Evolutionary conservation across 2,797 vertebrate species (phyloP), one percentile per base, ranked within the genome.

Genomic region (Parotocinclus haroldoi): DNA sequence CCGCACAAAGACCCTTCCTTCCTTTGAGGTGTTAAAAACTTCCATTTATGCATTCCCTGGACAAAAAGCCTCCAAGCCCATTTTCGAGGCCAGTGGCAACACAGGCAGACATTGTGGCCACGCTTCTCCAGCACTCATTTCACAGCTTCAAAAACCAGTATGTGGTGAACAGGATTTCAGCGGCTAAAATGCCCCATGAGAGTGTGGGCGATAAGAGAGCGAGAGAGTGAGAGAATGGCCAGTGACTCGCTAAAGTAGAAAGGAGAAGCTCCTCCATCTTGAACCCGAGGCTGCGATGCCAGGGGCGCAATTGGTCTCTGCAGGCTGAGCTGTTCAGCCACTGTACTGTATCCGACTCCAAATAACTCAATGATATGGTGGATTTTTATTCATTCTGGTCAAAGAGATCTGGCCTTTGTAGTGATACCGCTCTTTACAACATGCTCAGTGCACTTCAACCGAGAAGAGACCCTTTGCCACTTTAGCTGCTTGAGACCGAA

Each of bases 11-110:
- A 82, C 86, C 86, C 83, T 79, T 83, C 83, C 87, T 79, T 88
- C 86, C 87, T 91, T 91, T 90, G 87, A 91, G 89, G 90, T 91
- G 90, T 91, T 92, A 91, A 91, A 92, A 92, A 91, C 89, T 85
- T 90, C 90, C 89, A 91, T 92, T 90, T 91, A 90, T 90, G 87
- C 89, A 89, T 89, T 90, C 88, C 88, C 89, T 83, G 85, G 86
- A 90, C 88, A 89, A 90, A 84, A 81, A 83, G 78, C 86, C 82
- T 49, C 83, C 74, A 79, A 87, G 81, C 85, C 89, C 89, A 90
- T 91, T 90, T 88, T 73, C 60, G 84, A 88, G 89, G 83, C 85
- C 84, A 77, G 86, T 81, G 83, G 87, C 86, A 85, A 89, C 89
- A 89, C 86, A 87, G 85, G 85, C 87, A 82, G 86, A 89, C 88